Base-by-base conservation (phyloP, 2,888 invertebrate genomes). In the Dryobotodes eremita region DNA sequence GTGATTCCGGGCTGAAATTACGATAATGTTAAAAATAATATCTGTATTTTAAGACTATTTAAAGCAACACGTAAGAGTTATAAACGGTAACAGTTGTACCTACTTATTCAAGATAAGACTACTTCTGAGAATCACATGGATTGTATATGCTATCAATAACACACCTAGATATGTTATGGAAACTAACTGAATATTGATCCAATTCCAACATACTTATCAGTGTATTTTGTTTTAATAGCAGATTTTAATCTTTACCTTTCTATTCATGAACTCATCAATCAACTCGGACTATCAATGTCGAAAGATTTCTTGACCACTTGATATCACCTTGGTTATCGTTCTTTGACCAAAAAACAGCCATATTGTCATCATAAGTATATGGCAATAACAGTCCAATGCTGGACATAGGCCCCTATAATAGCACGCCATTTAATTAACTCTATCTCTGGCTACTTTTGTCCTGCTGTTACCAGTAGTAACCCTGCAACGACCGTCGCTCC, bases 241-340 rank as follows among this genome's bases (percentile, higher is more conserved):
- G 8, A 57, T 71, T 55, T 17, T 15, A n/a, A 48, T 42, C 20
- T 36, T 59, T n/a, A n/a, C 0, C 6, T 26, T 50, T 61, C 5
- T 61, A 4, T 7, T 23, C 31, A 46, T 31, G 6, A 50, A 50
- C 17, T 50, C 20, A 75, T 17, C 36, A 61, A 23, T 23, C 11
- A 53, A 61, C 26, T 57, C 1, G 17, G n/a, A 23, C 8, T 70
- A 48, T 23, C 46, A 26, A 36, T 48, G 2, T 55, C 10, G 13
- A 48, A 4, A n/a, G 17, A 31, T 76, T 46, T 13, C 11, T 36
- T 26, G 71, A 36, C 15, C 31, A 62, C 4, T 6, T 26, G 11
- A 1, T 78, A 80, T 62, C 31, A 23, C 46, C 46, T 46, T 46
- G 48, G 0, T 42, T 62, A 80, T 71, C 26, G 23, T 48, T 62